phyloP scores from a whole-genome alignment of 1,140 invertebrate genomes.

The Philotrypesis tridentata region DNA sequence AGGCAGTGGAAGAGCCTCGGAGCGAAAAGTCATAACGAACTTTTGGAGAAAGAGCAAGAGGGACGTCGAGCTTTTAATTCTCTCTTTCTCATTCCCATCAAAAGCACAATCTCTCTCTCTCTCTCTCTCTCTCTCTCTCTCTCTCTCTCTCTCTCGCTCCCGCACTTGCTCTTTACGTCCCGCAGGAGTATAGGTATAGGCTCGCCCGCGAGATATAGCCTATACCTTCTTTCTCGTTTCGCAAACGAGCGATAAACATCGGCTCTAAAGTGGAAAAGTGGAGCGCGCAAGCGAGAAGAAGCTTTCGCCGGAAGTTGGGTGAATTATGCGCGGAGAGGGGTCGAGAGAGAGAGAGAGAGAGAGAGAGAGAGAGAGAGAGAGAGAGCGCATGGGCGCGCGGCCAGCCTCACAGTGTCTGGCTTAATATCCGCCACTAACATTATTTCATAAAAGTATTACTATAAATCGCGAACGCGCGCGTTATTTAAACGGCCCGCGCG shows the following conservation, averaged over 20 bases:
- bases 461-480: slow-evolving; percentile 72
- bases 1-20: no score
- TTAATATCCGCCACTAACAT: slow-evolving; percentile 74
- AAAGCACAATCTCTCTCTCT: background rate
- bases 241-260: slow-evolving; percentile 54
- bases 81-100: background rate
- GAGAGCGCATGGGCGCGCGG: slow-evolving; percentile 63
- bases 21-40: background rate
- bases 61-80: background rate
- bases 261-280: slow-evolving; percentile 53
- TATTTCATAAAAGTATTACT: slow-evolving; percentile 76
- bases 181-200: background rate
- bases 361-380: slow-evolving; percentile 24
- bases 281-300: slow-evolving; percentile 43
- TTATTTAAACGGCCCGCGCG: slow-evolving; percentile 69
- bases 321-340: slow-evolving; percentile 33
- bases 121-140: background rate
- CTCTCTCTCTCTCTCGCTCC: no score
- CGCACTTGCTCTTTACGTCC: no score
- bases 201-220: background rate
- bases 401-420: slow-evolving; percentile 66
- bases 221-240: slow-evolving; percentile 38
- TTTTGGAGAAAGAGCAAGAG: background rate
- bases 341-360: background rate
- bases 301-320: slow-evolving; percentile 46